These are phyloP conservation scores for Daphoenositta chrysoptera DNA, from an alignment of 2,113 vertebrate species.

Conservation along the genomic window DNA sequence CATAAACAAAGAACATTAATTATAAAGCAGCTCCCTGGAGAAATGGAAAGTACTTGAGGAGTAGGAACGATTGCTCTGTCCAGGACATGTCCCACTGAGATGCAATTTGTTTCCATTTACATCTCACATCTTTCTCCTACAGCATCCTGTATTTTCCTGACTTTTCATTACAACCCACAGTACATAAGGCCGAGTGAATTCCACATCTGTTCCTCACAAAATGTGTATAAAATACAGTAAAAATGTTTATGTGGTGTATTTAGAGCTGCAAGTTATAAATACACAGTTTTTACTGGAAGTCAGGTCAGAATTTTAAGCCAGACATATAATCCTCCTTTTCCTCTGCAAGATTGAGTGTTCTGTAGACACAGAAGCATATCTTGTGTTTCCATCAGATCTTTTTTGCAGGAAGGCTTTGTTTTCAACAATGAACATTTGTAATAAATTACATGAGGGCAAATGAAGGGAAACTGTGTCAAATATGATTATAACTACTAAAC, in stretches of 20 bases:
- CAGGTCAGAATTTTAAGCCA: background rate
- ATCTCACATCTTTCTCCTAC: background rate
- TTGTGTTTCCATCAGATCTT: background rate
- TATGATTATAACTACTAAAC: background rate
- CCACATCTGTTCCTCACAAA: background rate
- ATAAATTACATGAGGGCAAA: background rate
- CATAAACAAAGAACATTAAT: slow-evolving; percentile 43
- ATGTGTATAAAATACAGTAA: background rate
- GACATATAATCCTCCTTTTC: background rate
- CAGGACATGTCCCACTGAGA: background rate
- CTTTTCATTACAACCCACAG: background rate
- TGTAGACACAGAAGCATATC: background rate
- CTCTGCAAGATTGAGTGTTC: background rate
- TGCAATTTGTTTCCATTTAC: slow-evolving; percentile 34
- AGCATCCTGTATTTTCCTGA: background rate
- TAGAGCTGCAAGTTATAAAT: background rate
- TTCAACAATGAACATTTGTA: background rate
- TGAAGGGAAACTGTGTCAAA: background rate
- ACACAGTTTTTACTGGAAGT: background rate
- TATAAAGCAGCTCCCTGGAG: slow-evolving; percentile 46
- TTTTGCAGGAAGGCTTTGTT: background rate
- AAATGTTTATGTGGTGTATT: background rate
- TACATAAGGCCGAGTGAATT: background rate
- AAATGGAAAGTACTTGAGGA: slow-evolving; percentile 41
- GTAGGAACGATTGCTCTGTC: slow-evolving; percentile 11